Conservation (phyloP, 2,888 invertebrate genomes). For the Philereme vetulata region DNA sequence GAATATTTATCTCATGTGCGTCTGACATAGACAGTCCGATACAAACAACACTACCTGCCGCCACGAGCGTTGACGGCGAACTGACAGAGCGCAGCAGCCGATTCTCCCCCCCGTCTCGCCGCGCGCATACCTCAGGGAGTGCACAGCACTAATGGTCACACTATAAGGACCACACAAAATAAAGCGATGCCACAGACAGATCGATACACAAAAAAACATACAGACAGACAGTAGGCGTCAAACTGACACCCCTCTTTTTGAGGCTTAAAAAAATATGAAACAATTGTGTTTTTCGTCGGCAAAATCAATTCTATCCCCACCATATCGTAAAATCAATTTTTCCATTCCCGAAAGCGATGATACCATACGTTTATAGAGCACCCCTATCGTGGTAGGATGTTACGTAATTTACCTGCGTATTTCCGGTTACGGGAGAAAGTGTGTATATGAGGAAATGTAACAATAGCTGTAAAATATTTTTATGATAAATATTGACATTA, state of each 20-base stretch:
- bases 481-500: background rate
- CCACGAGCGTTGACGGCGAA: too few relatives aligned
- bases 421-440: constrained; percentile 14
- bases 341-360: constrained; percentile 7
- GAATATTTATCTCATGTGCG: too few relatives aligned
- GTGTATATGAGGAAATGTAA: constrained; percentile 13
- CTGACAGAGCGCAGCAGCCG: too few relatives aligned
- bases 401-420: constrained; percentile 11
- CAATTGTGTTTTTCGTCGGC: background rate
- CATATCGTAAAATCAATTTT: constrained; percentile 9
- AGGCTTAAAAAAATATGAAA: background rate
- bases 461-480: constrained; percentile 3
- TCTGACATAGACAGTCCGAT: too few relatives aligned
- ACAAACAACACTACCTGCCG: too few relatives aligned
- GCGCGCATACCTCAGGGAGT: too few relatives aligned
- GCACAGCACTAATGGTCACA: too few relatives aligned
- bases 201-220: too few relatives aligned
- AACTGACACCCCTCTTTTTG: background rate
- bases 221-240: too few relatives aligned
- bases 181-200: too few relatives aligned
- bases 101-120: too few relatives aligned
- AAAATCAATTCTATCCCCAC: background rate
- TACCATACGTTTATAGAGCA: constrained; percentile 7
- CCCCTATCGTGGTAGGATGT: constrained; percentile 5
- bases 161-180: too few relatives aligned